These are phyloP conservation scores for Chamaetylas fuelleborni DNA, from an alignment of 2,113 vertebrate species.

Conservation along the genomic window DNA sequence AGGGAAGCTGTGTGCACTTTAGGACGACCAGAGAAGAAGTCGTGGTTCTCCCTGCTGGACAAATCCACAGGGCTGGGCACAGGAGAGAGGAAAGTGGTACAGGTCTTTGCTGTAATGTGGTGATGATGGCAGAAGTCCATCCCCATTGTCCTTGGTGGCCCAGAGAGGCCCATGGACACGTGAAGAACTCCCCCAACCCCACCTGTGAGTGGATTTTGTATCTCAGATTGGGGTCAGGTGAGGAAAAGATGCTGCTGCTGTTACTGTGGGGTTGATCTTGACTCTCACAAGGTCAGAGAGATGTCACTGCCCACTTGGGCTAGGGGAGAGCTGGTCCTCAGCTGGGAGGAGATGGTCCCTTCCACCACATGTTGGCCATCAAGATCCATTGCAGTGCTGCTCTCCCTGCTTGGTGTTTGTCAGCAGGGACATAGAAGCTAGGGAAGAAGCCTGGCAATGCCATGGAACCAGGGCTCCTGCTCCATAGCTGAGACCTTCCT, in stretches of 20 bases:
- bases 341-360: background rate
- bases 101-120: background rate
- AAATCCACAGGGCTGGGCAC: background rate
- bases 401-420: background rate
- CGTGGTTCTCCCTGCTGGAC: background rate
- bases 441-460: background rate
- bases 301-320: background rate
- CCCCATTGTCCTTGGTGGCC: background rate
- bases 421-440: background rate
- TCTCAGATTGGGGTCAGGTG: background rate
- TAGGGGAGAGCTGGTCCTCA: background rate
- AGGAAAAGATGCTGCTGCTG: background rate
- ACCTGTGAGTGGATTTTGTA: background rate
- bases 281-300: background rate
- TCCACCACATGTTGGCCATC: background rate
- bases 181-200: background rate
- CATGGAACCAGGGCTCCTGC: background rate
- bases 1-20: background rate
- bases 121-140: background rate
- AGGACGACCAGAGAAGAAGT: background rate
- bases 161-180: background rate
- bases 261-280: background rate
- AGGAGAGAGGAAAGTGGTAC: fast-evolving
- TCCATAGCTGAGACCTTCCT: background rate
- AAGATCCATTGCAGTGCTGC: background rate